phyloP scores from a whole-genome alignment of 2,888 invertebrate species.

The Thumatha senex region DNA sequence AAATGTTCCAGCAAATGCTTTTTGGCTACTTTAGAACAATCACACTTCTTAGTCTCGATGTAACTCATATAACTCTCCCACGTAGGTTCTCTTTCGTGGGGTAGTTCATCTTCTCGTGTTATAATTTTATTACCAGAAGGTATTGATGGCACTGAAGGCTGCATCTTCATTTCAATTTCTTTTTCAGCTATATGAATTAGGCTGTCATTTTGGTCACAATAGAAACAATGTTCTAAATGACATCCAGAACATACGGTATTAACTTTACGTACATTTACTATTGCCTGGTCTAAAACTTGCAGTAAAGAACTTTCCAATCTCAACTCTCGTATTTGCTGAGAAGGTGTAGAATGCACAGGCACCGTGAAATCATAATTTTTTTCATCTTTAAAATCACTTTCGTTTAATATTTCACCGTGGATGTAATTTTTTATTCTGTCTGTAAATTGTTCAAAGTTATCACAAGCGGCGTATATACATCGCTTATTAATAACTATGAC shows the following conservation, averaged over 20 bases:
- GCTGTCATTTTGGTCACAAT: slow-evolving; percentile 1
- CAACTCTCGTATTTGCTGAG: slow-evolving; percentile 50
- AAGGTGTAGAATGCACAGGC: slow-evolving; percentile 52
- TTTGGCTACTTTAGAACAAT: slow-evolving; percentile 57
- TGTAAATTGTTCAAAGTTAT: slow-evolving; percentile 61
- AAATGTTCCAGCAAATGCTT: slow-evolving; percentile 62
- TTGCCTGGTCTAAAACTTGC: slow-evolving; percentile 64
- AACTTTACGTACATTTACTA: slow-evolving; percentile 51
- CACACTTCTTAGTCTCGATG: slow-evolving; percentile 50
- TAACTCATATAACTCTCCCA: slow-evolving; percentile 61
- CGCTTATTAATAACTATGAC: slow-evolving; percentile 67
- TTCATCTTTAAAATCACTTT: slow-evolving; percentile 52
- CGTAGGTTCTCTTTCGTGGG: slow-evolving; percentile 64
- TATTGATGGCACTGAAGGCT: slow-evolving; percentile 21
- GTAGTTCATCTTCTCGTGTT: slow-evolving; percentile 44
- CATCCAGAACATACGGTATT: slow-evolving; percentile 50
- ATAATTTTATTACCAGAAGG: slow-evolving; percentile 45
- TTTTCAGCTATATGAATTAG: background rate
- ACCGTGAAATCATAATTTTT: slow-evolving; percentile 53
- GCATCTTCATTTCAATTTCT: slow-evolving; percentile 6
- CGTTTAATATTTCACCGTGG: slow-evolving; percentile 50
- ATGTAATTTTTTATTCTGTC: slow-evolving; percentile 59
- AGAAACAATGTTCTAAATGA: slow-evolving; percentile 42
- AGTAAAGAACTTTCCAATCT: slow-evolving; percentile 66
- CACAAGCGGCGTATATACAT: slow-evolving; percentile 68